Evolutionary conservation across 2,113 vertebrate genomes (phyloP).

Genomic region (Tragelaphus strepsiceros): DNA sequence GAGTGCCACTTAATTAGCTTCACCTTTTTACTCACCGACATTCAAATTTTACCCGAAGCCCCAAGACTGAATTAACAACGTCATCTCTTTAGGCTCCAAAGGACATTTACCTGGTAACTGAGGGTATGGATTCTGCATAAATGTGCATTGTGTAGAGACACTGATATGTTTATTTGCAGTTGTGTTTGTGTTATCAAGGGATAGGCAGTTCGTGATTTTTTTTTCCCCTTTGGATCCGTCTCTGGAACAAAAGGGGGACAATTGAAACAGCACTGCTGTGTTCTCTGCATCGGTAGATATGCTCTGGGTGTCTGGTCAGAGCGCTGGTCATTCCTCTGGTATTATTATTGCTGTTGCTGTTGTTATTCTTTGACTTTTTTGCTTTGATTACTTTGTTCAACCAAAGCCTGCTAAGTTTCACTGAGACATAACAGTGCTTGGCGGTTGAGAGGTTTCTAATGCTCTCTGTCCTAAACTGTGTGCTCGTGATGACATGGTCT

Average conservation of each 20-base stretch:
- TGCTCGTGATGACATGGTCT: accelerated
- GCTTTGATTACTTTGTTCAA: neutral
- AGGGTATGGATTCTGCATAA: neutral
- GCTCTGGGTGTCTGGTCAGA: neutral
- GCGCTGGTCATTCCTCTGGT: neutral
- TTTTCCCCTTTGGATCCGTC: neutral
- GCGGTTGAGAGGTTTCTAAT: no score
- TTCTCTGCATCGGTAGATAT: neutral
- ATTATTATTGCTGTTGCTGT: neutral
- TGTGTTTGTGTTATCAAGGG: neutral
- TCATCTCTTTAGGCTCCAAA: neutral
- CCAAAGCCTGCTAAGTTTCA: neutral
- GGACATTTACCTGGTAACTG: neutral
- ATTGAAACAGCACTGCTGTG: neutral
- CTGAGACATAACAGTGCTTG: neutral
- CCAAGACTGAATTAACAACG: neutral
- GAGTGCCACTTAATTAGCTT: constrained; percentile 24
- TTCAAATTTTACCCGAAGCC: neutral
- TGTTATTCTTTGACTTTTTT: constrained; percentile 5
- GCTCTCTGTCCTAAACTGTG: neutral
- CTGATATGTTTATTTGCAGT: constrained; percentile 33
- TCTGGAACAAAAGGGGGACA: neutral
- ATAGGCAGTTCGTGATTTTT: neutral
- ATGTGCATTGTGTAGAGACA: neutral
- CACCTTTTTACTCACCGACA: neutral